Base-by-base conservation (phyloP, 2,888 invertebrate genomes). In the Leistus spinibarbis region DNA sequence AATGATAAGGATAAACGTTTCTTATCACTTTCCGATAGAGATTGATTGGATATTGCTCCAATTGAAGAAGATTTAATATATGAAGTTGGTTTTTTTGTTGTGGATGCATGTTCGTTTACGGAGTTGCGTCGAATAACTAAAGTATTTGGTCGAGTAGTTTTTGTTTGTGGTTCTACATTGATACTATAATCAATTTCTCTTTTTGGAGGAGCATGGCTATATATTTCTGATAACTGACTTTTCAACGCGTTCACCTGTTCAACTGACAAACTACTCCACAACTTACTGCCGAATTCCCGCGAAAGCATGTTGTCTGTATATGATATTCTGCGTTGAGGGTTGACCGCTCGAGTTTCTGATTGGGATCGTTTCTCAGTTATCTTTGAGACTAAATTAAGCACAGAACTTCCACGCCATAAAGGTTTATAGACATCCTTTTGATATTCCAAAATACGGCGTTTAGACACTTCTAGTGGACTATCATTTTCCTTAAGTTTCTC, bases 181-280 rank as follows among this genome's bases (percentile, higher is more conserved):
- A 71, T 66, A 60, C 56, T 69, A 23, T 60, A 64, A 10, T 76
- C 66, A 66, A 60, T 67, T 40, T 83, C 79, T 81, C 87, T 87
- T 4, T 85, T 79, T 0, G 77, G 73, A 65, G 76, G 80, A 80
- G 87, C 87, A 20, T 87, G 83, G 68, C 92, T 92, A 79, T 95
- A 95, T 77, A 95, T 95, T 78, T 95, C 94, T 79, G 91, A 92
- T 0, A 95, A 84, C 82, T 95, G 95, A 79, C 90, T 90, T 83
- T 94, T 95, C 57, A 95, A 86, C 23, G 93, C 91, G 80, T 91
- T 91, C 0, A 95, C 92, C 86, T 95, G 95, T 78, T 95, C 94
- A 85, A 92, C 91, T 0, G 95, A 94, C 60, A 95, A 86, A 80
- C 95, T 95, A 81, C 94, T 95, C 90, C 95, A 95, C 69, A 95